These are phyloP conservation scores for Zaprionus africanus DNA, from an alignment of 1,140 invertebrate species.

Conservation along the genomic window DNA sequence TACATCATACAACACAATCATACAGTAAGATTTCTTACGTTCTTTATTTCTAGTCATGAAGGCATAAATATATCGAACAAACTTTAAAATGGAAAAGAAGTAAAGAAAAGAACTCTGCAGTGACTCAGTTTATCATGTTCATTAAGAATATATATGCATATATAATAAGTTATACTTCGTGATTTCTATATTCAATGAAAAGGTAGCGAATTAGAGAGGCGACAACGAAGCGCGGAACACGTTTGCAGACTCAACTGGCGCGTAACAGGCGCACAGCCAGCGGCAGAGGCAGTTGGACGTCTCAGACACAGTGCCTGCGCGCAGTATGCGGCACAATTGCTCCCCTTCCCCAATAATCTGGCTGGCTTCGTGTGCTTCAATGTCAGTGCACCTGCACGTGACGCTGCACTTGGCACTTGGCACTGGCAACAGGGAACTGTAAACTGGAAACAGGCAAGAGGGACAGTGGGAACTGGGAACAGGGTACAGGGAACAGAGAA, in stretches of 20 bases:
- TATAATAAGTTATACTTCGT: neutral
- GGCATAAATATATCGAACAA: too few relatives aligned
- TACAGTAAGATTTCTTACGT: too few relatives aligned
- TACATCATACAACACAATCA: too few relatives aligned
- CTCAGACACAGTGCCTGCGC: constrained; percentile 30
- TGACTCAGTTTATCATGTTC: neutral
- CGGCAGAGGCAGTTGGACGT: constrained; percentile 14
- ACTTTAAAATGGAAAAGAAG: neutral
- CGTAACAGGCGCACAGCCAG: constrained; percentile 60
- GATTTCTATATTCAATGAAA: neutral
- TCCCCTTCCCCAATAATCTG: neutral
- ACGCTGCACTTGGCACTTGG: constrained; percentile 62
- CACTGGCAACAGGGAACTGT: constrained; percentile 4
- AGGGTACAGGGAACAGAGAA: neutral
- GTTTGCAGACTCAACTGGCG: constrained; percentile 53
- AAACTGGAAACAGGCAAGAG: neutral
- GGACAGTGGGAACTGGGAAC: neutral
- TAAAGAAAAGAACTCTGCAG: neutral
- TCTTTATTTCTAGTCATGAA: too few relatives aligned
- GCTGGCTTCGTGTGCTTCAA: constrained; percentile 50
- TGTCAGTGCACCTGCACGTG: constrained; percentile 78
- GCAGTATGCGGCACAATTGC: constrained; percentile 23
- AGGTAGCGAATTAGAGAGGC: constrained; percentile 4
- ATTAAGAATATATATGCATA: neutral
- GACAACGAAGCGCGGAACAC: constrained; percentile 16